A percentile compares a stretch with the other conserved stretches of the same genome.
Evolutionary conservation across 2,113 vertebrate species (phyloP).

Genomic region (Solenodon paradoxus): DNA sequence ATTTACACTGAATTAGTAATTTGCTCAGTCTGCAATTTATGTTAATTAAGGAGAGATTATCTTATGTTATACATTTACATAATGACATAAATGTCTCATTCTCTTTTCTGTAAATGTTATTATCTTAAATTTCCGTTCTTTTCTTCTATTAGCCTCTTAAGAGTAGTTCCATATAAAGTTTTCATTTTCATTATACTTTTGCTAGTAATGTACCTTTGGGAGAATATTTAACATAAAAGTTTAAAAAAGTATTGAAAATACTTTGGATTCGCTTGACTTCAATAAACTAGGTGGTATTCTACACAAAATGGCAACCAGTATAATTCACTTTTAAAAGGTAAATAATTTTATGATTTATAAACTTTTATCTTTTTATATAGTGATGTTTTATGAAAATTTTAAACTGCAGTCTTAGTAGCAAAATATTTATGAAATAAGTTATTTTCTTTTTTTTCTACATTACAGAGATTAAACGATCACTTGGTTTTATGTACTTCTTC

Average conservation of each 20-base stretch:
- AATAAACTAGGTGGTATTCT: not conserved
- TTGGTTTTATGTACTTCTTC: slow-evolving; percentile 4
- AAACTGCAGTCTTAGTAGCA: slow-evolving; percentile 1
- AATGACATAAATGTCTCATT: slow-evolving; percentile 57
- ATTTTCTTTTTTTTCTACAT: not conserved
- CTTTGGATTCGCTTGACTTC: slow-evolving; percentile 18
- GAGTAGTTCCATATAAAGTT: slow-evolving; percentile 30
- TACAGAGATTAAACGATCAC: not conserved
- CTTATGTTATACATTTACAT: slow-evolving; percentile 58
- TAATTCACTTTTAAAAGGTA: slow-evolving; percentile 21
- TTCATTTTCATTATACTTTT: slow-evolving; percentile 51
- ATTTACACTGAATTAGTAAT: slow-evolving; percentile 64
- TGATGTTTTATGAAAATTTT: slow-evolving; percentile 15
- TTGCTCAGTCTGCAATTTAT: slow-evolving; percentile 65
- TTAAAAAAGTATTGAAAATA: slow-evolving; percentile 31
- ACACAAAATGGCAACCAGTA: not conserved
- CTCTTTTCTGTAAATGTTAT: slow-evolving; percentile 35
- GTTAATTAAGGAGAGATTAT: slow-evolving; percentile 70
- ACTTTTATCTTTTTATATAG: slow-evolving; percentile 13
- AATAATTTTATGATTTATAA: not conserved
- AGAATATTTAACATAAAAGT: slow-evolving; percentile 38
- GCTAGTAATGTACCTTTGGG: not conserved
- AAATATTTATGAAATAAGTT: slow-evolving; percentile 15
- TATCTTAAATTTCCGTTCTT: slow-evolving; percentile 48
- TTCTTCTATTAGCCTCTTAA: slow-evolving; percentile 45